Conservation (phyloP, 2,888 invertebrate genomes). For the Synanthedon andrenaeformis region DNA sequence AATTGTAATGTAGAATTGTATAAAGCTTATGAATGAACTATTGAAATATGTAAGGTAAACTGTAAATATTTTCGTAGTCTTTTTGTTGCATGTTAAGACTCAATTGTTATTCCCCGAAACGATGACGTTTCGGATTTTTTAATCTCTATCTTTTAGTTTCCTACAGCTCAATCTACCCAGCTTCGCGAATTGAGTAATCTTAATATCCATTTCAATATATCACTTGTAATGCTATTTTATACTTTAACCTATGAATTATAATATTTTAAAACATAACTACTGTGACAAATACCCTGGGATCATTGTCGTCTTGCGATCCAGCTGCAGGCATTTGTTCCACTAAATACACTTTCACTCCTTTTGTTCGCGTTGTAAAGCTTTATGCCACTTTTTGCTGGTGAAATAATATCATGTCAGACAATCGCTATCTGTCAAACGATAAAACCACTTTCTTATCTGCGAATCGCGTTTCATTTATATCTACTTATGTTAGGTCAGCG, state of each 20-base stretch:
- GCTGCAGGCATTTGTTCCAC: slow-evolving; percentile 15
- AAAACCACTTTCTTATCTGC: slow-evolving; percentile 41
- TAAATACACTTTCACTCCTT: slow-evolving; percentile 51
- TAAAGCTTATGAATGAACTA: no score
- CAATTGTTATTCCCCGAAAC: no score
- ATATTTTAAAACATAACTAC: slow-evolving; percentile 25
- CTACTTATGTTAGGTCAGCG: slow-evolving; percentile 26
- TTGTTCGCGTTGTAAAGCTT: slow-evolving; percentile 31
- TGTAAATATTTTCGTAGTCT: no score
- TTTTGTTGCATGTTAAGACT: no score
- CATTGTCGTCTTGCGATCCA: slow-evolving; percentile 23
- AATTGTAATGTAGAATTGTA: no score
- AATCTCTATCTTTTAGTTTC: no score
- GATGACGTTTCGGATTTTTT: no score
- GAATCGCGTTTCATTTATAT: slow-evolving; percentile 27
- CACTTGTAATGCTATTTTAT: neutral
- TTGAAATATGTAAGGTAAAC: no score
- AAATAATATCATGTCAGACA: slow-evolving; percentile 36
- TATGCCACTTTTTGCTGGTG: slow-evolving; percentile 39
- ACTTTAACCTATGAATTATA: neutral
- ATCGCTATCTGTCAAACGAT: slow-evolving; percentile 35
- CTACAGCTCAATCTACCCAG: no score
- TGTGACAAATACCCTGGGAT: slow-evolving; percentile 14
- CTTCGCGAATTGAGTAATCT: no score
- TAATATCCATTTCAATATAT: no score